A percentile compares a stretch with the other conserved stretches of the same genome.
phyloP scores from a whole-genome alignment of 2,113 vertebrate species.

The Psittacus erithacus region DNA sequence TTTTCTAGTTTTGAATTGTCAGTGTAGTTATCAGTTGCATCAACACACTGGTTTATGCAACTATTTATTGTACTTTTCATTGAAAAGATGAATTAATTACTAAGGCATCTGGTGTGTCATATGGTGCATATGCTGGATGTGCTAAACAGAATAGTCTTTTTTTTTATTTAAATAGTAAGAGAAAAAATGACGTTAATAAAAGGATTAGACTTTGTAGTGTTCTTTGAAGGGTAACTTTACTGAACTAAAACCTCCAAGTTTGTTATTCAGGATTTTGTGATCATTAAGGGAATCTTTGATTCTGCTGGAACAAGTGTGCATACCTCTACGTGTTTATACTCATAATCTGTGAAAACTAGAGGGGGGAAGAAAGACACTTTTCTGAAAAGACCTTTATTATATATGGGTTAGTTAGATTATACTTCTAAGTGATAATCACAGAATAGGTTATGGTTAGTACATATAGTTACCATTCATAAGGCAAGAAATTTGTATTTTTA shows the following conservation, averaged over 20 bases:
- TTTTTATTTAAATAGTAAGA: constrained; percentile 26
- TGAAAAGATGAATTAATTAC: constrained; percentile 59
- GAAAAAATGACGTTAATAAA: constrained; percentile 14
- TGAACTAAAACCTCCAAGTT: neutral
- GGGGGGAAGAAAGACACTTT: neutral
- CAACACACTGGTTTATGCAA: constrained; percentile 2
- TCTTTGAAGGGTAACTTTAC: constrained; percentile 12
- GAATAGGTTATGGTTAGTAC: neutral
- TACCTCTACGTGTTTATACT: neutral
- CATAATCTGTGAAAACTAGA: neutral
- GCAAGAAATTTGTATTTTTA: neutral
- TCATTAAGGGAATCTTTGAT: constrained; percentile 5
- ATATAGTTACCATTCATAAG: neutral
- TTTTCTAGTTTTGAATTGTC: neutral
- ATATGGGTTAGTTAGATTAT: neutral
- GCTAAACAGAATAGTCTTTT: constrained; percentile 18
- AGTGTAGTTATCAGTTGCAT: constrained; percentile 4
- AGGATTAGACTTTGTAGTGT: constrained; percentile 3
- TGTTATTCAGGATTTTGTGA: constrained; percentile 22
- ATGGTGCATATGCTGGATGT: constrained; percentile 19
- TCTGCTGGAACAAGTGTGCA: neutral
- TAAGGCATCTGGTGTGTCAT: constrained; percentile 45
- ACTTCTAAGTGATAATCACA: neutral
- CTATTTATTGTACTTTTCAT: constrained; percentile 37
- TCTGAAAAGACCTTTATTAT: neutral